Evolutionary conservation across 2,113 vertebrate genomes (phyloP).

Genomic region (Ailuropoda melanoleuca): DNA sequence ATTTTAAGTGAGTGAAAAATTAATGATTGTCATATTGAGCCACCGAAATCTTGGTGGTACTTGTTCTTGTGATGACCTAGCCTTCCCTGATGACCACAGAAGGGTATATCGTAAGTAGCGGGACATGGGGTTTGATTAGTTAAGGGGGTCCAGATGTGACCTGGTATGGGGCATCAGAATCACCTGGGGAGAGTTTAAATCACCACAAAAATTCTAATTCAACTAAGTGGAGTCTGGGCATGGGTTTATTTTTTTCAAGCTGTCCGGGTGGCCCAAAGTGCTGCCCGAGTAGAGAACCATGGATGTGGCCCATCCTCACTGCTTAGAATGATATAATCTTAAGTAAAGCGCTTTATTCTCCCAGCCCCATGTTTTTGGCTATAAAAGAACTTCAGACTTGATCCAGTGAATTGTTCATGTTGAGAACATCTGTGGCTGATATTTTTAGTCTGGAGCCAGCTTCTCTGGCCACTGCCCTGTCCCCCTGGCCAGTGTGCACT

Average conservation of each 20-base stretch:
- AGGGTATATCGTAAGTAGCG: neutral
- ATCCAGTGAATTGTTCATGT: neutral
- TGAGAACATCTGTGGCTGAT: neutral
- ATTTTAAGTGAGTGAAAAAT: neutral
- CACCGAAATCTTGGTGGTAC: neutral
- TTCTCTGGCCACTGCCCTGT: accelerated
- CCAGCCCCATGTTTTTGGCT: neutral
- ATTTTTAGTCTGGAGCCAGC: neutral
- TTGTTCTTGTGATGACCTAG: too few species aligned
- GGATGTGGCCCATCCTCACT: neutral
- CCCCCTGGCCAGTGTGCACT: accelerated
- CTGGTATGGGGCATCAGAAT: neutral
- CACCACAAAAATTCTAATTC: neutral
- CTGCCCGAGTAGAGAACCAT: neutral
- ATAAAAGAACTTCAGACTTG: neutral
- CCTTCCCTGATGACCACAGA: neutral
- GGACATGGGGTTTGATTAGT: neutral
- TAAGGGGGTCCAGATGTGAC: neutral
- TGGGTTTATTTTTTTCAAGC: neutral
- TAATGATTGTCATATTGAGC: neutral
- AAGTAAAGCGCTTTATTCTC: neutral
- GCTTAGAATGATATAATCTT: neutral
- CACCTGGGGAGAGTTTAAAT: neutral
- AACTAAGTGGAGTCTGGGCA: too few species aligned
- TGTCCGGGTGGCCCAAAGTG: neutral